Base-by-base conservation (phyloP, 2,113 vertebrate species). In the Paramisgurnus dabryanus region DNA sequence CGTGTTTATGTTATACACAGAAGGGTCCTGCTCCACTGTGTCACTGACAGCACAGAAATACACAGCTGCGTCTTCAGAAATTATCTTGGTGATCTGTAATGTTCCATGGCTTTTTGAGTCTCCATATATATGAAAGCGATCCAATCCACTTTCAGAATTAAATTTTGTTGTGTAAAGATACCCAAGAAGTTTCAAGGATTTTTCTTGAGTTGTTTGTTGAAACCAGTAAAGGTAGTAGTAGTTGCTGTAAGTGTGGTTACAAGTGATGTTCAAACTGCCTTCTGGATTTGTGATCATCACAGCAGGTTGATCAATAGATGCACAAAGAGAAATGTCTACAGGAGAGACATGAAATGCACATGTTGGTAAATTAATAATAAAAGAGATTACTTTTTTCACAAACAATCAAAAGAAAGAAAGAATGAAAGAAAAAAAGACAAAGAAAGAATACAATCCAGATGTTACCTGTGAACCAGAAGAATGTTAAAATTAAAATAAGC, bases 181-280 rank as follows among this genome's bases (percentile, higher is more conserved):
- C 47, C 87, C 85, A 13, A 79, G 78, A 8, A 80, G 74, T 64
- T 72, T 76, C 3, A 88, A 55, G 22, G 76, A 58, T 55, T 70
- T 69, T 3, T 49, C 41, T 7, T 80, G 57, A 27, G 39, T 7
- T 17, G 80, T 15, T 71, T 75, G 78, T 80, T 79, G 78, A 43
- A 83, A 88, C 84, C 85, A 86, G 49, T 40, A 80, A 75, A 88
- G 86, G 17, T 50, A 85, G 15, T 34, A 73, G 73, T 73, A 85
- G 73, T 60, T 47, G 5, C 74, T 72, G 69, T 84, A 47, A n/a
- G 68, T 73, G 49, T 85, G 81, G 5, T 7, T 64, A 39, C 87
- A 88, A 60, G 50, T 77, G 58, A 87, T 69, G 9, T 64, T 79
- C 9, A 77, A 71, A 17, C 10, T 47, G 5, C 66, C 45, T 72